These are phyloP conservation scores for Mythimna ferrago DNA, from an alignment of 2,888 invertebrate genomes.

Conservation along the genomic window DNA sequence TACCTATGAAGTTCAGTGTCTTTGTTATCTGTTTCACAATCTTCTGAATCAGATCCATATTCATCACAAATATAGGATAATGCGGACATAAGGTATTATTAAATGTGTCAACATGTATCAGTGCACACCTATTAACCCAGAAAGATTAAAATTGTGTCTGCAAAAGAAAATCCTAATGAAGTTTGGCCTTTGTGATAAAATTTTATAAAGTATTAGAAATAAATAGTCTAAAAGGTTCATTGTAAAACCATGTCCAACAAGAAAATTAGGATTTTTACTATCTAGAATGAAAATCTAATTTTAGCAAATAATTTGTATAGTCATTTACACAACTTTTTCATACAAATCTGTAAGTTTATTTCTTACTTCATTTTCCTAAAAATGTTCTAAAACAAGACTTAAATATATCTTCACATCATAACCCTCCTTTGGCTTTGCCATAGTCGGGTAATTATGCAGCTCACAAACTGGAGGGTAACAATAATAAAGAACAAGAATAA, in stretches of 20 bases:
- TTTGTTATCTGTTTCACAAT: slow-evolving; percentile 67
- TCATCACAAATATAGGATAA: slow-evolving; percentile 79
- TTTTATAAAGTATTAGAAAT: not conserved
- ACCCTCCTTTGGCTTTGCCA: no score
- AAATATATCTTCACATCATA: not conserved
- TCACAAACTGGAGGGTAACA: not conserved
- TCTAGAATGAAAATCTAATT: no score
- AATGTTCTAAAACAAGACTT: no score
- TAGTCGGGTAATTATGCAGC: not conserved
- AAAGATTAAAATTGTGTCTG: not conserved
- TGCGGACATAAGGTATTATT: slow-evolving; percentile 78
- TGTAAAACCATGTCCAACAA: not conserved
- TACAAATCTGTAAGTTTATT: no score
- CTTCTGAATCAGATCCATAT: slow-evolving; percentile 82
- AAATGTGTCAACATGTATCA: slow-evolving; percentile 14
- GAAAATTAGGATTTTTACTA: not conserved
- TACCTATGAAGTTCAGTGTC: slow-evolving; percentile 46
- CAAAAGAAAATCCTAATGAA: not conserved
- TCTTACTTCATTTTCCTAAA: no score
- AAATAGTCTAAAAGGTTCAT: not conserved
- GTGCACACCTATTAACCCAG: not conserved
- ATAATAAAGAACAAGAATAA: not conserved
- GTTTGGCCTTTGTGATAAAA: not conserved
- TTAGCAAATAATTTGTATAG: no score
- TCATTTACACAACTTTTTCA: no score